These are phyloP conservation scores for Mechanitis mazaeus DNA, from an alignment of 2,888 invertebrate species.

Conservation along the genomic window DNA sequence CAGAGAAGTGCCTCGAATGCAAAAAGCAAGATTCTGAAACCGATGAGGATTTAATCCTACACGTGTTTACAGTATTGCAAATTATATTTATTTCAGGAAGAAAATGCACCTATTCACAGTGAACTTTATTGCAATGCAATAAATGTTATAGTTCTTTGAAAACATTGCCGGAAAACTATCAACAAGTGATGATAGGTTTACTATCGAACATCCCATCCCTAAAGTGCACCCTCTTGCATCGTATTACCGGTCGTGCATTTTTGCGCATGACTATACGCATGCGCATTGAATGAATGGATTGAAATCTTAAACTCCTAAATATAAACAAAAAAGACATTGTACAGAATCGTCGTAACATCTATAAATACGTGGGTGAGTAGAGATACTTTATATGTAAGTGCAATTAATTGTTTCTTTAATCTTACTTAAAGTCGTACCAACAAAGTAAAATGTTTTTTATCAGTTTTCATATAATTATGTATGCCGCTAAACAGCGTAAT, in stretches of 20 bases:
- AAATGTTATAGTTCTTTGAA: slow-evolving; percentile 5
- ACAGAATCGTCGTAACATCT: neutral
- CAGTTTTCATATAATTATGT: too few species aligned
- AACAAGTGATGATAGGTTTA: slow-evolving; percentile 10
- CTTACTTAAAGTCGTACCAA: neutral
- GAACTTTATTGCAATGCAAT: neutral
- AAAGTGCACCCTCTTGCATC: slow-evolving; percentile 15
- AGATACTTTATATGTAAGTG: neutral
- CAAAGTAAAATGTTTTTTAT: too few species aligned
- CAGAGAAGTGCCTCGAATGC: neutral
- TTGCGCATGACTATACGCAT: slow-evolving; percentile 25
- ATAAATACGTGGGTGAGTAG: neutral
- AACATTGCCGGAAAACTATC: slow-evolving; percentile 3
- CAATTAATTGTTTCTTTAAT: neutral
- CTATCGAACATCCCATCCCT: slow-evolving; percentile 12
- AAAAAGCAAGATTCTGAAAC: neutral
- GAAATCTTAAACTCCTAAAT: slow-evolving; percentile 10
- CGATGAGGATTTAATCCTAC: neutral
- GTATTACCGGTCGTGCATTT: slow-evolving; percentile 12
- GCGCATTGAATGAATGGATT: slow-evolving; percentile 16
- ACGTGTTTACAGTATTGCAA: slow-evolving; percentile 4
- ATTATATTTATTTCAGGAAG: neutral
- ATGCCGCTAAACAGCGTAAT: too few species aligned
- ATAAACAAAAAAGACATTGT: slow-evolving; percentile 11
- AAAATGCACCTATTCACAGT: slow-evolving; percentile 1